These are phyloP conservation scores for Agrilus cyanescens DNA, from an alignment of 2,888 invertebrate species.

Conservation along the genomic window DNA sequence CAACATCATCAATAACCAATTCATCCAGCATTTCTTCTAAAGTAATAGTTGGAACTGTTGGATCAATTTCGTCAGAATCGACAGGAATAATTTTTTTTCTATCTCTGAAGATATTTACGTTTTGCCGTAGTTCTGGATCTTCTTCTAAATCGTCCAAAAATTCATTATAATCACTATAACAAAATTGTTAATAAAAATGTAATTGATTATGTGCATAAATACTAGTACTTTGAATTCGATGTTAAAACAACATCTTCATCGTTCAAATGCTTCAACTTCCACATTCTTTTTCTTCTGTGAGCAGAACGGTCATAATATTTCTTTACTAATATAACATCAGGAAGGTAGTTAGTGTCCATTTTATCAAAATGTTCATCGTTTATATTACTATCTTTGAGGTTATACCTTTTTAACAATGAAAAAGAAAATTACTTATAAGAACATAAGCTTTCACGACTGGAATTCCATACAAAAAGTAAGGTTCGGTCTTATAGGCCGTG, in stretches of 20 bases:
- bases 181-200: slow-evolving; percentile 2
- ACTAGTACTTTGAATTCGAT: slow-evolving; percentile 46
- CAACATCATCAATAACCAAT: slow-evolving; percentile 66
- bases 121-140: slow-evolving; percentile 76
- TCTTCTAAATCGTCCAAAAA: slow-evolving; percentile 97
- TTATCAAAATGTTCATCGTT: slow-evolving; percentile 86
- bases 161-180: slow-evolving; percentile 75
- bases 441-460: too few species aligned
- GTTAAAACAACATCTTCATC: slow-evolving; percentile 51
- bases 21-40: slow-evolving; percentile 92
- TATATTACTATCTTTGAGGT: slow-evolving; percentile 79
- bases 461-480: too few species aligned
- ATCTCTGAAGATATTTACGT: slow-evolving; percentile 85
- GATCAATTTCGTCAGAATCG: slow-evolving; percentile 50
- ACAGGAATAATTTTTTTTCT: slow-evolving; percentile 40
- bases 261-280: slow-evolving; percentile 86
- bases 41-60: slow-evolving; percentile 62
- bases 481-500: too few species aligned
- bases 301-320: slow-evolving; percentile 70
- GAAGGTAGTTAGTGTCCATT: slow-evolving; percentile 52
- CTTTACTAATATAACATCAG: slow-evolving; percentile 91
- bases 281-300: slow-evolving; percentile 63
- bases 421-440: slow-evolving; percentile 2
- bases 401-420: slow-evolving; percentile 52
- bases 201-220: slow-evolving; percentile 3